Evolutionary conservation across 1,140 invertebrate species (phyloP), one percentile per base, ranked within the genome.

Genomic region (Dreissena polymorpha): DNA sequence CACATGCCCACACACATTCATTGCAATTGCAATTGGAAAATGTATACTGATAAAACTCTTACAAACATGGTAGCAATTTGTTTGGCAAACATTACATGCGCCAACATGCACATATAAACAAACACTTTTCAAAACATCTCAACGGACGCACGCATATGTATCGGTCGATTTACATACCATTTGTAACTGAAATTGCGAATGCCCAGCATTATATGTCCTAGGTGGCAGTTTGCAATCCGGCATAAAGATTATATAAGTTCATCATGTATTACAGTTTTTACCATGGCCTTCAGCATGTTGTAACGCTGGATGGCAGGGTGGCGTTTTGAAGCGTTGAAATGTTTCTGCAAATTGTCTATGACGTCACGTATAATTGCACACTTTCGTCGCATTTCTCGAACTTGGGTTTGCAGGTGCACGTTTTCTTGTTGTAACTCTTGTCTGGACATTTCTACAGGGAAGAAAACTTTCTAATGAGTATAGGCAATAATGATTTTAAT

Each of bases 321-420:
- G 8, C 90, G 84, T 86, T 91, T 91, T 12, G 89, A 90, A n/a
- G 80, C 75, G 55, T 89, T 83, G 85, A 90, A 91, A 55, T 86
- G 81, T 29, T 80, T 82, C 53, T 91, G 89, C 63, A 91, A 70
- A 68, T 90, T 86, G 64, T 87, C 78, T 13, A 91, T 87, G n/a
- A 89, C 68, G 67, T 90, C 89, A 18, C 86, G 73, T 0, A 90
- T 89, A 53, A 91, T 88, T 23, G 89, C 86, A 67, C 86, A 89
- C 68, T 90, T 89, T 21, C 89, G 83, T 51, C 85, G 84, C 25
- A 86, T 82, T 23, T 90, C 88, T 60, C 87, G 83, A 5, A 90
- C 87, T 77, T 91, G 89, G 21, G 84, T 85, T 50, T 83, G 83
- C 60, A 90, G 73, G 14, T 85, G 77, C 27, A 87, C 72, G 74